These are phyloP conservation scores for Prochilodus magdalenae DNA, from an alignment of 2,113 vertebrate species.

Conservation along the genomic window DNA sequence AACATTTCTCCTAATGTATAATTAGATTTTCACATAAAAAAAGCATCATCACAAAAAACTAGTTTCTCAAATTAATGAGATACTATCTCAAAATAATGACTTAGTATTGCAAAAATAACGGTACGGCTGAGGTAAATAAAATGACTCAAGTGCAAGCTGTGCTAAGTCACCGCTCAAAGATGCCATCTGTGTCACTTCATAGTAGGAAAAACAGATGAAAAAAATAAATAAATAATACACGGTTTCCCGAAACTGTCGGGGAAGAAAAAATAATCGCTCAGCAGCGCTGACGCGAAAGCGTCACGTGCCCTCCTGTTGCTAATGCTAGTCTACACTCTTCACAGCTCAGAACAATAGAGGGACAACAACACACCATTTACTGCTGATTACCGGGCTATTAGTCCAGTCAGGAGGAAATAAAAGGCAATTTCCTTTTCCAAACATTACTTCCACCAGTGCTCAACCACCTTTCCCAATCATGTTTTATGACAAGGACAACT, in stretches of 20 bases:
- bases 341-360: constrained; percentile 34
- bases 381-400: constrained; percentile 4
- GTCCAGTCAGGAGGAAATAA: not conserved
- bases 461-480: not conserved
- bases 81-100: no score
- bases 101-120: no score
- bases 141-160: no score
- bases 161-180: no score
- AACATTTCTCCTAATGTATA: no score
- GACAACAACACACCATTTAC: constrained; percentile 9
- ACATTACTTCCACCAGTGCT: not conserved
- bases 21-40: no score
- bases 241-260: no score
- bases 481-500: not conserved
- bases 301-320: not conserved
- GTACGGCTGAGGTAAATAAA: no score
- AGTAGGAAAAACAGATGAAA: not conserved
- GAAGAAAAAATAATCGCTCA: not conserved
- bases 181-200: not conserved
- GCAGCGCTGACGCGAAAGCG: not conserved
- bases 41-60: no score
- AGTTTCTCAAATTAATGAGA: no score
- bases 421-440: constrained; percentile 6
- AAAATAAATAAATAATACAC: no score
- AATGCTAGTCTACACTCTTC: not conserved